These are phyloP conservation scores for Helostoma temminkii DNA, from an alignment of 2,797 vertebrate species.

Conservation along the genomic window DNA sequence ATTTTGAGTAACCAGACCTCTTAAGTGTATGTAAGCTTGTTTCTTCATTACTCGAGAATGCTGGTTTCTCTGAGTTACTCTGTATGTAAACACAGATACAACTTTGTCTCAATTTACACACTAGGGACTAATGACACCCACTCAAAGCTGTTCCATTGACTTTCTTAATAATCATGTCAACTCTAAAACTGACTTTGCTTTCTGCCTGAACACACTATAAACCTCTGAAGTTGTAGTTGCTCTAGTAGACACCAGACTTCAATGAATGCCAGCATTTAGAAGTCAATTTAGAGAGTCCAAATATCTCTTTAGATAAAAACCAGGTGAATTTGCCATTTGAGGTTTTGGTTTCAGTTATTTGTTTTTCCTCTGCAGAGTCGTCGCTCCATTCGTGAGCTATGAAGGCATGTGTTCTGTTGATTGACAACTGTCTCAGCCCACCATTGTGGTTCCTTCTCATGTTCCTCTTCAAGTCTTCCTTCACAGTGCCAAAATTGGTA, in stretches of 20 bases:
- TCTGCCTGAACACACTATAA: not conserved
- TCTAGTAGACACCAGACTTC: conserved; percentile 8
- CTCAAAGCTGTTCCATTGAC: too few species aligned
- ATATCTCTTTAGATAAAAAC: too few species aligned
- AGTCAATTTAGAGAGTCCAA: conserved; percentile 7
- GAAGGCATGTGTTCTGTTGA: not conserved
- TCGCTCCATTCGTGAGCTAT: conserved; percentile 1
- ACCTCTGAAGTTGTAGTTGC: conserved; percentile 13
- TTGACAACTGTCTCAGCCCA: conserved; percentile 1
- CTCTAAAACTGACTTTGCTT: not conserved
- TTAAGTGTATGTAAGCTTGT: too few species aligned
- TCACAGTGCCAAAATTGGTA: not conserved
- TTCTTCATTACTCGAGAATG: too few species aligned
- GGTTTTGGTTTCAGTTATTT: not conserved
- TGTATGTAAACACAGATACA: too few species aligned
- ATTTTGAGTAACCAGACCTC: too few species aligned
- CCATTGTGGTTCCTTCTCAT: not conserved
- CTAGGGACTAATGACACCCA: too few species aligned
- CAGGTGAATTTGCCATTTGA: too few species aligned
- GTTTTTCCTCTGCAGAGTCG: not conserved
- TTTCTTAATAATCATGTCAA: too few species aligned
- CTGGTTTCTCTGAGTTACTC: too few species aligned
- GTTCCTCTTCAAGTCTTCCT: not conserved
- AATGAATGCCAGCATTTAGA: not conserved
- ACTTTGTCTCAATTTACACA: too few species aligned